phyloP scores from a whole-genome alignment of 2,888 invertebrate genomes.

The Coecobrya sp. region DNA sequence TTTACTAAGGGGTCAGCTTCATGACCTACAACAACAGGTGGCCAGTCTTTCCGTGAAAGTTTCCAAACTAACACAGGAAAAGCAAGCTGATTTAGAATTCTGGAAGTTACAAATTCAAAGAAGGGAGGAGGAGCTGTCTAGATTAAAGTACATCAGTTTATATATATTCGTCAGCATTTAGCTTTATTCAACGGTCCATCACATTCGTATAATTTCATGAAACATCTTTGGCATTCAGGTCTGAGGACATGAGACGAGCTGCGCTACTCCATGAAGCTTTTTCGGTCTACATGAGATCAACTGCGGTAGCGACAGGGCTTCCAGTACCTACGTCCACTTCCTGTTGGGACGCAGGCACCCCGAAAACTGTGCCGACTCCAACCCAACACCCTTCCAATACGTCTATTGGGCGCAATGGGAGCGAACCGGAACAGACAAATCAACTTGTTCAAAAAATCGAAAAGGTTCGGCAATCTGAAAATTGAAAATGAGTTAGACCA shows the following conservation, averaged over 20 bases:
- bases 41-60: constrained; percentile 69
- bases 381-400: too few relatives aligned
- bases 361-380: too few relatives aligned
- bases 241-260: constrained; percentile 85
- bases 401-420: too few relatives aligned
- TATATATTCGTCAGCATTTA: too few relatives aligned
- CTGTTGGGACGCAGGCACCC: too few relatives aligned
- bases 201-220: too few relatives aligned
- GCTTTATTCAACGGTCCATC: too few relatives aligned
- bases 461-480: too few relatives aligned
- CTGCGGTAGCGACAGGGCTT: constrained; percentile 83
- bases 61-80: constrained; percentile 78
- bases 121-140: constrained; percentile 80
- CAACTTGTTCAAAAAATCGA: not conserved
- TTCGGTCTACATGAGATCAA: constrained; percentile 83
- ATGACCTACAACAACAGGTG: constrained; percentile 81
- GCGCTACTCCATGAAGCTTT: constrained; percentile 84
- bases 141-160: constrained; percentile 84
- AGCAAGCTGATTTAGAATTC: constrained; percentile 80
- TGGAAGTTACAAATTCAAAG: constrained; percentile 83
- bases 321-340: constrained; percentile 77
- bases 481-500: too few relatives aligned
- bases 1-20: constrained; percentile 74
- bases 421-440: not conserved
- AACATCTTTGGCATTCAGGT: constrained; percentile 3